A percentile compares a stretch with the other conserved stretches of the same genome.
These are phyloP conservation scores for Pan troglodytes DNA, from an alignment of 2,113 vertebrate genomes.

Conservation along the genomic window NHGRI_mPanTro3-v2.1_pri NC_072421.2:117911501-117912000, in stretches of 20 bases:
- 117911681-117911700: background rate
- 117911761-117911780: background rate
- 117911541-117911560: background rate
- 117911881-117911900: background rate
- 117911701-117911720: background rate
- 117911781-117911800: background rate
- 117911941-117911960: background rate
- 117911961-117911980: background rate
- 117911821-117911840: background rate
- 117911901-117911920: background rate
- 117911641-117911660: background rate
- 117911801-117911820: background rate
- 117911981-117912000: background rate
- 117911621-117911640: background rate
- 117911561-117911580: background rate
- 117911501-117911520: slow-evolving; percentile 28
- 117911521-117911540: slow-evolving; percentile 5
- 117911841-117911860: slow-evolving; percentile 38
- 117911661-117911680: background rate
- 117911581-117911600: background rate
- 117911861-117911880: slow-evolving; percentile 45
- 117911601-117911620: background rate
- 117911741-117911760: slow-evolving; percentile 43
- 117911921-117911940: background rate
- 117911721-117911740: background rate